Base-by-base conservation (phyloP, 2,888 invertebrate species). In the Periphyllus acericola region DNA sequence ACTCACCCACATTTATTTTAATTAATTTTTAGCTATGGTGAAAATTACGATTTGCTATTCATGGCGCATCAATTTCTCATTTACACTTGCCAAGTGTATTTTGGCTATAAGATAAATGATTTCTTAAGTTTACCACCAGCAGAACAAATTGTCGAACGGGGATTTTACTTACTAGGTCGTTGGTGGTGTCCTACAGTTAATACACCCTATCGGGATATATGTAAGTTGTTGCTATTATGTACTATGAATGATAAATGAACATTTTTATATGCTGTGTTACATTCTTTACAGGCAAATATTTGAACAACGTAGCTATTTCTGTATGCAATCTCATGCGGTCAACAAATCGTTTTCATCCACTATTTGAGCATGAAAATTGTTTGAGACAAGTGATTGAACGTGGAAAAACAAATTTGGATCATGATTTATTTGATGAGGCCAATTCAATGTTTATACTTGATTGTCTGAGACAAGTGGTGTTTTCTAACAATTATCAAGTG, bases 391-490 rank as follows among this genome's bases (percentile, higher is more conserved):
- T 87, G 21, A 21, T 66, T 81, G 8, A 80, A 81, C 81, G 74
- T 71, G 74, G 81, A 19, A 81, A 74, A 60, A 29, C 6, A 1
- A 81, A 81, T 74, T 5, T 87, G 17, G 66, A 81, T 66, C 60
- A 87, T 66, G 87, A 87, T 81, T 66, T 87, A 34, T 87, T 74
- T 75, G 66, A 87, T 34, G 81, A 74, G 19, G 21, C 32, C 14
- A 81, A 6, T 14, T 32, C 87, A n/a, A 74, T 74, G 6, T 14
- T 19, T 60, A 66, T 87, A 75, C 66, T 81, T n/a, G 34, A 81
- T 1, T 17, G 19, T 55, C 19, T 87, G 9, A 66, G 32, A 81
- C 40, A 75, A 87, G n/a, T 75, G 17, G 19, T 81, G 19, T 80
- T 81, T 74, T 4, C 17, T 25, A 3, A 81, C 5, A 8, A 21